Percentiles rank a stretch among this genome's conserved stretches.
phyloP scores from a whole-genome alignment of 2,797 vertebrate genomes.

The Aselliscus stoliczkanus region DNA sequence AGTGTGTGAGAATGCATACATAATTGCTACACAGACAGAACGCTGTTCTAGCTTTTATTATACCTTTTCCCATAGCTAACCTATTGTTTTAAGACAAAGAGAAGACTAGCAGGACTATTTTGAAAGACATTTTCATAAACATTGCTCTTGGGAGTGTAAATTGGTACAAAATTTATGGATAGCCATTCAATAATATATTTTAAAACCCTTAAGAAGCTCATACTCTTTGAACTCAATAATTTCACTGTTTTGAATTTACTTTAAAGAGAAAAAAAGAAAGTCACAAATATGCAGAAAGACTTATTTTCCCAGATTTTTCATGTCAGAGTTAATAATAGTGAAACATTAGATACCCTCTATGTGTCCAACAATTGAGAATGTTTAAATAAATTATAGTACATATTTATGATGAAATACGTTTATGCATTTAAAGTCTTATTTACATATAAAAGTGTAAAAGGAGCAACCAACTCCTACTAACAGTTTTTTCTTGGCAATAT shows the following conservation, averaged over 20 bases:
- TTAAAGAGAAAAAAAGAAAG: slow-evolving; percentile 13
- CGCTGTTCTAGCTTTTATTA: slow-evolving; percentile 24
- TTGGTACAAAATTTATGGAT: neutral
- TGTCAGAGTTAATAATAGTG: slow-evolving; percentile 19
- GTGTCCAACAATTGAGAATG: neutral
- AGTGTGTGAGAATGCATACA: slow-evolving; percentile 13
- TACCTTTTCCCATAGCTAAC: neutral
- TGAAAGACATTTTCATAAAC: slow-evolving; percentile 31
- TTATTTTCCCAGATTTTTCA: neutral
- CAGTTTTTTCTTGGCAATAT: neutral
- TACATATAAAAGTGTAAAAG: neutral
- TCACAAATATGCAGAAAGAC: neutral
- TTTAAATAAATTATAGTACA: neutral
- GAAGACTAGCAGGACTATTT: neutral
- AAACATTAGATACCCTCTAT: neutral
- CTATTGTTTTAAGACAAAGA: slow-evolving; percentile 49
- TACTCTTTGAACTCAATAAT: slow-evolving; percentile 3
- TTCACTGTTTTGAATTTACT: slow-evolving; percentile 39
- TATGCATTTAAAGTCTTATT: neutral
- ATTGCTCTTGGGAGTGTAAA: slow-evolving; percentile 19
- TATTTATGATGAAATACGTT: neutral
- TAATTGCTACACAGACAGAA: slow-evolving; percentile 29
- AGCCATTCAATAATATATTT: neutral
- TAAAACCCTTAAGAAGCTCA: neutral
- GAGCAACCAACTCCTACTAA: neutral